Conservation (phyloP, 2,113 vertebrate genomes). For the Phrynocephalus versicolor region DNA sequence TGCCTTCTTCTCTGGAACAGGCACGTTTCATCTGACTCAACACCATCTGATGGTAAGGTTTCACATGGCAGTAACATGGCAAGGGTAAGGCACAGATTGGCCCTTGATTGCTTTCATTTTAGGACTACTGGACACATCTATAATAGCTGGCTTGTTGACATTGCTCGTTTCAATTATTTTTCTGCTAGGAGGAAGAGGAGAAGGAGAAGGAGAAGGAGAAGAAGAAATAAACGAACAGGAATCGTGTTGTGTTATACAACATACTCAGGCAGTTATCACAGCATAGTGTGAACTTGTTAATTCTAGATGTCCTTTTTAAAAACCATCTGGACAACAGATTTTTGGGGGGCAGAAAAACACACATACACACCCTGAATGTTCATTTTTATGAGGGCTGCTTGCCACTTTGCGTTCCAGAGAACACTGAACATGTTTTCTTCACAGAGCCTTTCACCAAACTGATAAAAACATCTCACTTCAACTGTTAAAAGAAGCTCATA, state of each 20-base stretch:
- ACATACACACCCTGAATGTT: background rate
- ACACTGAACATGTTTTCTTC: background rate
- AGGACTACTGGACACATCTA: background rate
- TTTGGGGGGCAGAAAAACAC: background rate
- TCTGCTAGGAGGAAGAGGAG: background rate
- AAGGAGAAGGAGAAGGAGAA: background rate
- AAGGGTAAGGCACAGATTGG: background rate
- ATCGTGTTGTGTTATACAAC: background rate
- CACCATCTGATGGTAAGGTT: background rate
- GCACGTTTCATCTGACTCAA: background rate
- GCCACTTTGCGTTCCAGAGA: slow-evolving; percentile 25
- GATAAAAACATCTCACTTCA: slow-evolving; percentile 29
- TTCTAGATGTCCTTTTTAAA: slow-evolving; percentile 31
- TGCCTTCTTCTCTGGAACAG: no score
- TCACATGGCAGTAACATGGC: background rate
- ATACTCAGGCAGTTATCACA: slow-evolving; percentile 11
- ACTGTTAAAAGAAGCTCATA: background rate
- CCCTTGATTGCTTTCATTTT: no score
- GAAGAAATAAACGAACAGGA: background rate
- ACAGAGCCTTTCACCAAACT: slow-evolving; percentile 7
- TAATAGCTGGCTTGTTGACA: background rate
- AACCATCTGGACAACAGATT: slow-evolving; percentile 38
- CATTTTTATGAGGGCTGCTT: background rate
- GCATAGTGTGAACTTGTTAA: slow-evolving; percentile 23
- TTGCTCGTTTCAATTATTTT: background rate